Evolutionary conservation across 2,797 vertebrate genomes (phyloP).

Genomic region (Pampus argenteus): DNA sequence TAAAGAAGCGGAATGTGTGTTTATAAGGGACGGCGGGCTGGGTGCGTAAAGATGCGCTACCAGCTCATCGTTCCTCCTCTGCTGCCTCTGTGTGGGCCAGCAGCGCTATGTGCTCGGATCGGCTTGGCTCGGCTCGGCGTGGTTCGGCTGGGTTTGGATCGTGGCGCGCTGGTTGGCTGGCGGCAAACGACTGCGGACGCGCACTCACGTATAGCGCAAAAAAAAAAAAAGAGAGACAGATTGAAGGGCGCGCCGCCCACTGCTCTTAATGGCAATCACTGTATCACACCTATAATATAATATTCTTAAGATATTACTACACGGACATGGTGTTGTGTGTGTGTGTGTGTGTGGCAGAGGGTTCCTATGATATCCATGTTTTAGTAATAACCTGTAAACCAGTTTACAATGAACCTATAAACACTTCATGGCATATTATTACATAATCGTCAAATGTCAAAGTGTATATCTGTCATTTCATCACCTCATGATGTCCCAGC

Average conservation of each 20-base stretch:
- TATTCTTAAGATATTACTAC: slow-evolving; percentile 36
- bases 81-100: slow-evolving; percentile 39
- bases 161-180: slow-evolving; percentile 42
- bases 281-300: slow-evolving; percentile 37
- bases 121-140: slow-evolving; percentile 20
- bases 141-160: slow-evolving; percentile 35
- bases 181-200: slow-evolving; percentile 46
- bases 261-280: slow-evolving; percentile 58
- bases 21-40: slow-evolving; percentile 14
- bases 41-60: slow-evolving; percentile 71
- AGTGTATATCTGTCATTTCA: background rate
- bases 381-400: background rate
- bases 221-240: slow-evolving; percentile 37
- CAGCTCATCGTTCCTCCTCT: slow-evolving; percentile 62
- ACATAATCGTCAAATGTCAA: too few species aligned
- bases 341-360: background rate
- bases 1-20: slow-evolving; percentile 31
- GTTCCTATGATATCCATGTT: background rate
- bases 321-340: slow-evolving; percentile 12
- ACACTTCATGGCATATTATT: background rate
- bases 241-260: slow-evolving; percentile 80
- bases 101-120: background rate
- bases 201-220: slow-evolving; percentile 49
- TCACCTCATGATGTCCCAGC: background rate
- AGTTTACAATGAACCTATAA: background rate